A percentile compares a stretch with the other conserved stretches of the same genome.
These are phyloP conservation scores for Turnix velox DNA, from an alignment of 2,113 vertebrate species.

Conservation along the genomic window DNA sequence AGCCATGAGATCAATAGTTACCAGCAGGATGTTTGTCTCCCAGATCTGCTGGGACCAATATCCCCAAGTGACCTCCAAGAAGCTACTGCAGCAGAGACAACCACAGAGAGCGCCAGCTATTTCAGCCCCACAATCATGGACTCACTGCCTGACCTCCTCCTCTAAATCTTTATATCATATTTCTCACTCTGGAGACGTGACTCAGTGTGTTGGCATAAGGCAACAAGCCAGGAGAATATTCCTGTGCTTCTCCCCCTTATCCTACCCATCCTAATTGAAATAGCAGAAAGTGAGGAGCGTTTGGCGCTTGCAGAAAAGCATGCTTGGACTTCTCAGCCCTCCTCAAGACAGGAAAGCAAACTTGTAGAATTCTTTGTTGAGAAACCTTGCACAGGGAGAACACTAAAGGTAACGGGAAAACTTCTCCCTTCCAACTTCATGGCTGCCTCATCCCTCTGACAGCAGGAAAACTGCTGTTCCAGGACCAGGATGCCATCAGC, in stretches of 20 bases:
- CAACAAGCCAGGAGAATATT: neutral
- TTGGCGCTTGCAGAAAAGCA: neutral
- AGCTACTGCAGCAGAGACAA: neutral
- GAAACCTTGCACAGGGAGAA: neutral
- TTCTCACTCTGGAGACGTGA: conserved; percentile 51
- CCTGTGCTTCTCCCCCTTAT: neutral
- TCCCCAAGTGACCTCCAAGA: conserved; percentile 52
- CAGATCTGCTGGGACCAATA: neutral
- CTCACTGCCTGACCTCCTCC: conserved; percentile 49
- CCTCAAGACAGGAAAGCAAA: neutral
- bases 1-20: neutral
- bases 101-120: neutral
- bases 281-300: neutral
- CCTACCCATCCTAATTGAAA: conserved; percentile 50
- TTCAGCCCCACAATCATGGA: conserved; percentile 18
- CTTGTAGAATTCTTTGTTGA: neutral
- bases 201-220: conserved; percentile 46
- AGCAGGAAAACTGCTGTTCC: neutral
- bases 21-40: neutral
- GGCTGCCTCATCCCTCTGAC: neutral
- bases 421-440: neutral
- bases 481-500: accelerated
- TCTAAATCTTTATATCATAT: conserved; percentile 48
- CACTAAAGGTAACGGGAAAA: neutral
- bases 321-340: accelerated